phyloP scores from a whole-genome alignment of 2,888 invertebrate species.

The Sycophila texana region DNA sequence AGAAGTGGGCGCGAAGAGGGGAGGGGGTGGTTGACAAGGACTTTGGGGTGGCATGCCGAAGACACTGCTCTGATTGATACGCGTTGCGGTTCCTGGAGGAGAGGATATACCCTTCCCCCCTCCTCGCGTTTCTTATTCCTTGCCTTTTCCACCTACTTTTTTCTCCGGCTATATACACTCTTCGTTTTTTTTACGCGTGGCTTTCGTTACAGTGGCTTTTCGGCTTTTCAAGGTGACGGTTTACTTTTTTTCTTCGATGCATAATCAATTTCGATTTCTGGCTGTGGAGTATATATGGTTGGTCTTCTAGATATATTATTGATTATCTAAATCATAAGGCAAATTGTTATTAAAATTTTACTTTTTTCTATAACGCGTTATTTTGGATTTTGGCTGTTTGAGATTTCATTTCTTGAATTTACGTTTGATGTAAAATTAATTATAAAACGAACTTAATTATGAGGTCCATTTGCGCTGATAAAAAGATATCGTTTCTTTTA shows the following conservation, averaged over 20 bases:
- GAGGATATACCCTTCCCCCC: neutral
- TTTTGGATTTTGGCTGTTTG: too few relatives aligned
- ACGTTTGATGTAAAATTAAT: too few relatives aligned
- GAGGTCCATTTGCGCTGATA: neutral
- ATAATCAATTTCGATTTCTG: too few relatives aligned
- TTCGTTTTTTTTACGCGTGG: neutral
- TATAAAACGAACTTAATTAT: too few relatives aligned
- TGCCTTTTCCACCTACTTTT: neutral
- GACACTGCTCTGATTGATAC: constrained; percentile 70
- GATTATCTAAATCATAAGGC: too few relatives aligned
- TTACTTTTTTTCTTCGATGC: neutral
- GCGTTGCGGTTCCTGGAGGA: constrained; percentile 48
- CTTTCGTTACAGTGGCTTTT: constrained; percentile 4
- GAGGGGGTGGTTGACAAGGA: constrained; percentile 58
- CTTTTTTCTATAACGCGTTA: too few relatives aligned
- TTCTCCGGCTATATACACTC: neutral
- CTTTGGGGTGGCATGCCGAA: constrained; percentile 63
- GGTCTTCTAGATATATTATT: neutral
- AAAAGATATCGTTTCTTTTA: neutral
- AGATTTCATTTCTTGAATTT: too few relatives aligned
- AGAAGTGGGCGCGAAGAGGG: constrained; percentile 64
- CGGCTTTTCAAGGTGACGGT: neutral
- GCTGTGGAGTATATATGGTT: neutral
- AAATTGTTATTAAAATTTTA: too few relatives aligned
- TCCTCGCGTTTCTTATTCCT: constrained; percentile 14